Percentiles rank a stretch among this genome's conserved stretches.
Conservation (phyloP, 2,888 invertebrate genomes). For the Reticulitermes lucifugus region DNA sequence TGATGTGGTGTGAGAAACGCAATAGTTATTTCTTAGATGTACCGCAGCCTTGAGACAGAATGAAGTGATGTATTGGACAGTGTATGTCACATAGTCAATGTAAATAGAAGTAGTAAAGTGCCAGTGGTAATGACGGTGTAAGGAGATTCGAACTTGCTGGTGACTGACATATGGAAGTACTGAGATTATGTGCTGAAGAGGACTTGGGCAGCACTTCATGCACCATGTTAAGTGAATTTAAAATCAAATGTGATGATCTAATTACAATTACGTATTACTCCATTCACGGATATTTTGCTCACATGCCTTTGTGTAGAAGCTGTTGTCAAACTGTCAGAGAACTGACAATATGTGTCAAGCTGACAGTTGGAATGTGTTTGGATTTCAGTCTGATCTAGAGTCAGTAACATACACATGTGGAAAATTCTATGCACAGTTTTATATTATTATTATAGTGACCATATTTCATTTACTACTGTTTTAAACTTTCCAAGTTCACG, state of each 20-base stretch:
- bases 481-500: too few species aligned
- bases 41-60: background rate
- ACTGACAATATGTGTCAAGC: background rate
- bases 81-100: constrained; percentile 1
- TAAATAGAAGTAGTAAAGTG: background rate
- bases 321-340: background rate
- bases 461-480: background rate
- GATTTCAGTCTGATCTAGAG: background rate
- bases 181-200: too few species aligned
- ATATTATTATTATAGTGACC: background rate
- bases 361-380: background rate
- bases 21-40: background rate
- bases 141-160: background rate
- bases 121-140: background rate
- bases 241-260: too few species aligned
- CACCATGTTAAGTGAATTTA: too few species aligned
- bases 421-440: background rate
- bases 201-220: too few species aligned
- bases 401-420: background rate
- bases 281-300: too few species aligned
- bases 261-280: too few species aligned
- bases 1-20: background rate
- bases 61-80: background rate
- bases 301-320: background rate
- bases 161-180: background rate